Evolutionary conservation across 2,888 invertebrate genomes (phyloP), one percentile per base, ranked within the genome.

Genomic region (Marronus borbonicus): DNA sequence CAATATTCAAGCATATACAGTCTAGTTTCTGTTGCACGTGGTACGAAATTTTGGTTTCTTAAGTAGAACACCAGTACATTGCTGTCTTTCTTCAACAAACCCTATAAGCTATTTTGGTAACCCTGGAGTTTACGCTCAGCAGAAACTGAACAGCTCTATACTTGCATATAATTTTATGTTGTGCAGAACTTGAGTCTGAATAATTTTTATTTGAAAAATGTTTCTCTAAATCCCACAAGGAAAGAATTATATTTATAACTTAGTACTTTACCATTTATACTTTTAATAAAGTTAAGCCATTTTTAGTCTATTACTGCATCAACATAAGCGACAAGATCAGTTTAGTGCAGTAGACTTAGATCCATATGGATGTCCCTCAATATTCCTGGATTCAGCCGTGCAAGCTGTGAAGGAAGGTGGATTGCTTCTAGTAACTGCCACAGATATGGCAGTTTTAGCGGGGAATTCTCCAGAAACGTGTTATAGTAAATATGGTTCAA

Each of bases 391-490:
- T 86, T 92, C 95, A 0, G 97, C 97, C 0, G 93, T 98, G 0
- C 95, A 96, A 87, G 93, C 94, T 79, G 89, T 96, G 0, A 90
- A 91, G 68, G 94, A 96, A 82, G 95, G 96, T 14, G 99, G 99
- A 0, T 86, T 99, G 36, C 89, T 99, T 44, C 92, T 98, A 83
- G 94, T 99, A 0, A 99, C 99, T 0, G 98, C 98, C 36, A 99
- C 99, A 0, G 99, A 99, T 88, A 97, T 98, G 96, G 97, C 95
- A 0, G 95, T 98, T 0, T 88, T 99, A 65, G 98, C 98, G 78
- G 99, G 99, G 0, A 98, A 98, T 89, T 92, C 95, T 0, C 96
- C 97, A 0, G 99, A 99, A 89, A 96, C 98, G 0, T 98, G 98
- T 87, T 92, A 93, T 94, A 84, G 83, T 62, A 98, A 98, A 90